These are phyloP conservation scores for Coelogynopora nodosa DNA, from an alignment of 2,888 invertebrate genomes.

Conservation along the genomic window DNA sequence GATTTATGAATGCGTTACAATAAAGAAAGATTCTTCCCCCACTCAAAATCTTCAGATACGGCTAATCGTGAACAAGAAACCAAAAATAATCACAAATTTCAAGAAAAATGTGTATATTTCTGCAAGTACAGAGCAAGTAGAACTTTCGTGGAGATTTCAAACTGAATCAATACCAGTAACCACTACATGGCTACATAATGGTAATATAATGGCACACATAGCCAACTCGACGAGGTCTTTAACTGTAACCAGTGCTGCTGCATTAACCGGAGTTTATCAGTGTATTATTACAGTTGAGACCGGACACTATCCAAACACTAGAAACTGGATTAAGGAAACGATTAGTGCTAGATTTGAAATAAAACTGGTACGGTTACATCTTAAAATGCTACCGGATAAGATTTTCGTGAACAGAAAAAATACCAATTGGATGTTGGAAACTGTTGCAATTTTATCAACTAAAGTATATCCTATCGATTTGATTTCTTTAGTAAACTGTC, in stretches of 20 bases:
- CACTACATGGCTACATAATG: not conserved
- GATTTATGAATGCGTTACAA: not conserved
- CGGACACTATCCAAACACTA: not conserved
- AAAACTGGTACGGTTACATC: not conserved
- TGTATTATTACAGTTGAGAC: not conserved
- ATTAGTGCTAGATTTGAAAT: not conserved
- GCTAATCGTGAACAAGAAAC: not conserved
- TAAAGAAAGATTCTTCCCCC: not conserved
- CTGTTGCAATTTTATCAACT: not conserved
- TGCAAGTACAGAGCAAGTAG: not conserved
- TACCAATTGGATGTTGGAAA: not conserved
- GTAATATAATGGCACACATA: not conserved
- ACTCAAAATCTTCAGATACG: not conserved
- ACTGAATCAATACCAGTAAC: not conserved
- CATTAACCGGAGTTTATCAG: not conserved
- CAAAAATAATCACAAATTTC: not conserved
- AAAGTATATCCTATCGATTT: not conserved
- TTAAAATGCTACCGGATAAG: not conserved
- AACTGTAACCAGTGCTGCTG: not conserved
- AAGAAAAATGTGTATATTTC: not conserved
- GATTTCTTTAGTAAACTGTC: not conserved
- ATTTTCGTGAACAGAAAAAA: not conserved
- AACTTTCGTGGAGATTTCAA: not conserved
- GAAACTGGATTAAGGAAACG: not conserved
- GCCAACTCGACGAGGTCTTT: not conserved